Base-by-base conservation (phyloP, 37 sponge, comb jelly and placozoan genomes). In the Hormiphora californensis region DNA sequence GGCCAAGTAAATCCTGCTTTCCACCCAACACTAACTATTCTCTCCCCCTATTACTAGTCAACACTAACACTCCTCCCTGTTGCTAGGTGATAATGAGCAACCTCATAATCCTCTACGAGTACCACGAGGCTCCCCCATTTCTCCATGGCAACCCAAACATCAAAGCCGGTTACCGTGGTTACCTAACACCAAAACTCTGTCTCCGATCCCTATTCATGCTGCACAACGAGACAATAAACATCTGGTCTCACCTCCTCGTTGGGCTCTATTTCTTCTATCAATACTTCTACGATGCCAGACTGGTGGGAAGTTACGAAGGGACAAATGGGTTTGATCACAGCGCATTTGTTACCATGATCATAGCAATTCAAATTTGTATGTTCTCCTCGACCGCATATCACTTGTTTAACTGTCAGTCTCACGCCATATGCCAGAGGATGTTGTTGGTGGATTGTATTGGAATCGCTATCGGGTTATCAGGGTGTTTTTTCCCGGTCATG, bases 161-260 rank as follows among this genome's bases (percentile, higher is more conserved):
- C 32, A 73, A 73, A 33, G 21, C 81, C 23, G 81, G 81, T 43
- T 73, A 73, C 22, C 81, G 81, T 2, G 35, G 81, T 11, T 73
- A 73, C 23, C 25, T 73, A 73, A 43, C 81, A 27, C 40, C 32
- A 15, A 40, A 11, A 1, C 81, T 73, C 8, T 73, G 81, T 28
- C 23, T 73, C 22, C 40, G 23, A 33, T 73, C 81, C 40, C 5
- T 73, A 36, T 73, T 73, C 23, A n/a, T 36, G 19, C 8, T 73
- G 1, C 81, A 73, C 44, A 73, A 73, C 43, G 81, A 73, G 23
- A 28, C 81, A 4, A 41, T 73, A 21, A 73, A 73, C 25, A 36
- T 73, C 5, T 73, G 81, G 81, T 73, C 81, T 41, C 81, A 73
- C 43, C 43, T 73, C 12, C 23, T 73, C 46, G 81, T 73, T 40